Conservation (phyloP, 2,888 invertebrate species). For the Metacarcinus magister region DNA sequence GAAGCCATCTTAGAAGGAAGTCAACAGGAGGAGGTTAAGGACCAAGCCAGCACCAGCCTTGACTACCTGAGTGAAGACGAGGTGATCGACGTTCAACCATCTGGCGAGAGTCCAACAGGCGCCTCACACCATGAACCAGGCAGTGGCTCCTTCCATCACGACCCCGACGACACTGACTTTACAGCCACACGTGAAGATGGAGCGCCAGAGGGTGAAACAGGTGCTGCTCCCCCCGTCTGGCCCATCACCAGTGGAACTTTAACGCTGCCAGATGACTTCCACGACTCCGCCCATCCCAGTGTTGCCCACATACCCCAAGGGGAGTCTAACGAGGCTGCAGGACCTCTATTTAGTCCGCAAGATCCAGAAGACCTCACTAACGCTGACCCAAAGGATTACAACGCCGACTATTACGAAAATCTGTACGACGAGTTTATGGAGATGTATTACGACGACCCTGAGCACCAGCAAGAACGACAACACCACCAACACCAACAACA, state of each 20-base stretch:
- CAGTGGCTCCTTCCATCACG: no score
- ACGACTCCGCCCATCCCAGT: no score
- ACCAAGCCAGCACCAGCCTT: background rate
- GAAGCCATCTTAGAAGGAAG: constrained; percentile 52
- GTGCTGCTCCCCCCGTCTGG: no score
- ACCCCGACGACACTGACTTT: background rate
- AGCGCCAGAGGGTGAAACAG: background rate
- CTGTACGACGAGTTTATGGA: constrained; percentile 77
- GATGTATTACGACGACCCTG: constrained; percentile 65
- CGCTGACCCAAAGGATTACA: constrained; percentile 45
- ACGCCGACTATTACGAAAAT: constrained; percentile 65
- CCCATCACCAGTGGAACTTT: no score
- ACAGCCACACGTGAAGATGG: background rate
- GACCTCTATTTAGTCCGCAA: background rate
- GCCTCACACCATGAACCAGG: no score
- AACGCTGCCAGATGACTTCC: no score
- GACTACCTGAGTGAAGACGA: constrained; percentile 49
- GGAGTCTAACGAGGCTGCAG: no score
- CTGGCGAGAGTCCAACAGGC: no score
- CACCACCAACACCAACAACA: background rate
- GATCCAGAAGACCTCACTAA: background rate
- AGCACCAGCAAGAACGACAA: background rate
- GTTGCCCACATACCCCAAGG: no score
- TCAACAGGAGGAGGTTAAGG: background rate
- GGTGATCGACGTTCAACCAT: background rate